Conservation (phyloP, 2,797 vertebrate genomes). For the Acrossocheilus fasciatus region DNA sequence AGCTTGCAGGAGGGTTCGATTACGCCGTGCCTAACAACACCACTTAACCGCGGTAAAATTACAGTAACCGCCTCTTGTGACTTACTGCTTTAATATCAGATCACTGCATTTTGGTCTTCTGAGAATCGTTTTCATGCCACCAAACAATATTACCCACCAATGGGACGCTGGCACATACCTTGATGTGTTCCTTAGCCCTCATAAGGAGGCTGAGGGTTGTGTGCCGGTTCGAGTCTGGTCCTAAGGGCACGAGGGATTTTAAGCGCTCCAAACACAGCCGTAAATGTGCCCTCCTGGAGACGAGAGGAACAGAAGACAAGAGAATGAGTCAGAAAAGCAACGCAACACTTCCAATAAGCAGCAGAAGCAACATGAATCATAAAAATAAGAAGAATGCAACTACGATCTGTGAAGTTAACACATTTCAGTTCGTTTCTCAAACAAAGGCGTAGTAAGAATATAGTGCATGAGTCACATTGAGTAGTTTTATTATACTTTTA, state of each 20-base stretch:
- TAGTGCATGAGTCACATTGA: neutral
- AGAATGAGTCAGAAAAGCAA: constrained; percentile 28
- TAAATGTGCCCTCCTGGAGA: constrained; percentile 87
- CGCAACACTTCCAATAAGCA: neutral
- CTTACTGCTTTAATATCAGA: neutral
- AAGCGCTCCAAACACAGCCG: constrained; percentile 92
- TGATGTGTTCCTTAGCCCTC: constrained; percentile 92
- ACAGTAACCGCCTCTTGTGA: neutral
- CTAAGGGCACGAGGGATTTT: constrained; percentile 90
- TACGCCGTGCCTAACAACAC: neutral
- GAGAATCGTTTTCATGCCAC: neutral
- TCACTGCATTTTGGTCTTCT: no score
- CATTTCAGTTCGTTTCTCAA: neutral
- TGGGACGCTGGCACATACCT: constrained; percentile 74
- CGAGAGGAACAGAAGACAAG: constrained; percentile 24
- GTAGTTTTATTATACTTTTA: neutral
- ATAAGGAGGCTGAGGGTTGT: constrained; percentile 93
- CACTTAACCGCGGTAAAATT: neutral
- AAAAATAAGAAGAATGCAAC: neutral
- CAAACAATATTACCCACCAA: neutral
- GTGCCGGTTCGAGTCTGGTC: constrained; percentile 87
- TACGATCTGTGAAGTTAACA: neutral
- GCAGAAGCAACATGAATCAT: neutral
- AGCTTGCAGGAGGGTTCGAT: neutral
- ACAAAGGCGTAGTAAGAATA: neutral